Evolutionary conservation across 2,113 vertebrate species (phyloP).

Genomic region (Tangachromis dhanisi): DNA sequence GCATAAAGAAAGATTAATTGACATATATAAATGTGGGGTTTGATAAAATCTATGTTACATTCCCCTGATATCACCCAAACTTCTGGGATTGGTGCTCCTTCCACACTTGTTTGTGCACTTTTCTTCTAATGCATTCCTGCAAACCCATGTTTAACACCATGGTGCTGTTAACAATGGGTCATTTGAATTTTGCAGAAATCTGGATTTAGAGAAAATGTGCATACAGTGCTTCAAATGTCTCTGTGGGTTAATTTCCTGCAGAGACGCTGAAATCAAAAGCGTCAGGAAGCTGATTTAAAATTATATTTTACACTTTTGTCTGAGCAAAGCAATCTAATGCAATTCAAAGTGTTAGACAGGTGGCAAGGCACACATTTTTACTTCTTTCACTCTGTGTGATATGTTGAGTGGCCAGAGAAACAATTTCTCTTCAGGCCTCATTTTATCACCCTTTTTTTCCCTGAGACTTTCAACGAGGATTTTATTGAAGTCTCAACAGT

Average conservation of each 20-base stretch:
- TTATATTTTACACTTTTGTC: neutral
- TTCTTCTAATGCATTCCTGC: neutral
- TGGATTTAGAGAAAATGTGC: neutral
- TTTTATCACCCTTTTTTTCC: neutral
- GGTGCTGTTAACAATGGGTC: neutral
- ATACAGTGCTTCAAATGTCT: neutral
- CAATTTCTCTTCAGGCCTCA: neutral
- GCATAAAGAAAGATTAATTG: neutral
- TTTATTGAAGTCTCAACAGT: neutral
- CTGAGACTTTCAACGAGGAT: neutral
- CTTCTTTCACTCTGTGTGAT: neutral
- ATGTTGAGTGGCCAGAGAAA: neutral
- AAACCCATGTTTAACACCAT: rapidly evolving
- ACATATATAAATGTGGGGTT: neutral
- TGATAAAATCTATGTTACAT: neutral
- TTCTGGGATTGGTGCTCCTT: neutral
- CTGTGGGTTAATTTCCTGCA: neutral
- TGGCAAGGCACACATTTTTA: neutral
- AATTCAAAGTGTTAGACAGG: neutral
- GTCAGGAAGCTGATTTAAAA: neutral
- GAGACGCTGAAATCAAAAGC: neutral
- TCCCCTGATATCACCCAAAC: neutral
- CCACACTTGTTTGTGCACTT: neutral
- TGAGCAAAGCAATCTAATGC: neutral
- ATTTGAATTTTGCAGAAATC: neutral